These are phyloP conservation scores for Pyrocephalus nanus DNA, from an alignment of 2,797 vertebrate species.

Conservation along the genomic window DNA sequence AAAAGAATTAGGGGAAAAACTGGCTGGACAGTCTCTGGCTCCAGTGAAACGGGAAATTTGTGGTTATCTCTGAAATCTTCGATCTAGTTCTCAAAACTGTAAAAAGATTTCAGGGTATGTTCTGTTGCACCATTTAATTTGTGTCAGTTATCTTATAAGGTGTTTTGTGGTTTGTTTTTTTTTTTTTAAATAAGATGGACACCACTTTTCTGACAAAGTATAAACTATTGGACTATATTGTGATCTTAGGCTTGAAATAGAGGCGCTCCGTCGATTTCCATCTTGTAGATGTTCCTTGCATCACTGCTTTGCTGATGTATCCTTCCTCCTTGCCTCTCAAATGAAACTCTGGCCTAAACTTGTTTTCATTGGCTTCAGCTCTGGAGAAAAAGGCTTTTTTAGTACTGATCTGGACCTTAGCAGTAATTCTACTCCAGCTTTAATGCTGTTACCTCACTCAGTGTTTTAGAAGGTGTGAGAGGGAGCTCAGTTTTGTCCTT, in stretches of 20 bases:
- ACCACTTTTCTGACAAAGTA: neutral
- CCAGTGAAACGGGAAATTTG: neutral
- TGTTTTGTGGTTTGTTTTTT: neutral
- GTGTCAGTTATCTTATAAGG: neutral
- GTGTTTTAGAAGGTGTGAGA: neutral
- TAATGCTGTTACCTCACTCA: neutral
- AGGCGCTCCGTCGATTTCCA: neutral
- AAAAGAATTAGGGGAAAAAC: neutral
- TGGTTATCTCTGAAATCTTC: neutral
- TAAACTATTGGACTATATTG: neutral
- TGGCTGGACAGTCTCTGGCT: neutral
- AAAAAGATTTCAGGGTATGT: neutral
- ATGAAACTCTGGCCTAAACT: neutral
- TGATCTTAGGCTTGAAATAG: constrained; percentile 10
- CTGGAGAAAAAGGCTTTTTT: neutral
- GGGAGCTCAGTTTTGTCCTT: neutral
- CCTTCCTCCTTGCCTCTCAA: neutral
- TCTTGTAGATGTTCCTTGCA: constrained; percentile 54
- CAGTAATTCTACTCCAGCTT: neutral
- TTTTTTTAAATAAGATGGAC: neutral
- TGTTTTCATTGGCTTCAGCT: neutral
- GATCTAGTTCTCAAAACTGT: neutral
- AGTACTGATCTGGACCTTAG: neutral
- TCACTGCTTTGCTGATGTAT: constrained; percentile 46
- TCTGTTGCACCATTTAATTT: neutral